A percentile compares a stretch with the other conserved stretches of the same genome.
These are phyloP conservation scores for Oikopleura albicans DNA, from an alignment of 23 tunicate genomes.

Conservation along the genomic window DNA sequence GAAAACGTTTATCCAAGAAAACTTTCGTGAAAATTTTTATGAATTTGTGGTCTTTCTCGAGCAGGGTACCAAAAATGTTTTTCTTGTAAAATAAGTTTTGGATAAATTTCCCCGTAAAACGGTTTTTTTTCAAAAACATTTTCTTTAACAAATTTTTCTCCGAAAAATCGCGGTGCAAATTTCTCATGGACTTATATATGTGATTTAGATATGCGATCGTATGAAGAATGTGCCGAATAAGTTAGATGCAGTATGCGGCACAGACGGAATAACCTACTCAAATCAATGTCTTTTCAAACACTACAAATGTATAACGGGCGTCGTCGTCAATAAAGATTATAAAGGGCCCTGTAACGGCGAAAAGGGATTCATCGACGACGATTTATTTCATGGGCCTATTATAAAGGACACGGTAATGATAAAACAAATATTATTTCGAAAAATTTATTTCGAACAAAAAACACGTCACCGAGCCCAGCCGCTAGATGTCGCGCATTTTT, in stretches of 20 bases:
- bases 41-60: too few species aligned
- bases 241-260: not conserved
- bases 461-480: not conserved
- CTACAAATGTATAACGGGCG: conserved; percentile 14
- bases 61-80: too few species aligned
- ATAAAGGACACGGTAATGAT: too few species aligned
- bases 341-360: not conserved
- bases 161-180: too few species aligned
- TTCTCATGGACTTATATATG: too few species aligned
- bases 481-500: not conserved
- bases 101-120: too few species aligned
- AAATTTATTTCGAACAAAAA: not conserved
- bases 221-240: not conserved
- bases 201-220: not conserved
- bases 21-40: too few species aligned
- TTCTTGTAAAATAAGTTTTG: too few species aligned
- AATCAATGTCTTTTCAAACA: conserved; percentile 12
- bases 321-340: not conserved
- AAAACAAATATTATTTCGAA: too few species aligned
- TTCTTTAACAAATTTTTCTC: too few species aligned
- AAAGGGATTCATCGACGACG: not conserved
- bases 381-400: not conserved
- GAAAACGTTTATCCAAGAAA: too few species aligned
- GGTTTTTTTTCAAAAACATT: too few species aligned
- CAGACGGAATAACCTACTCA: conserved; percentile 8